Base-by-base conservation (phyloP, 2,113 vertebrate species). In the Suncus etruscus region DNA sequence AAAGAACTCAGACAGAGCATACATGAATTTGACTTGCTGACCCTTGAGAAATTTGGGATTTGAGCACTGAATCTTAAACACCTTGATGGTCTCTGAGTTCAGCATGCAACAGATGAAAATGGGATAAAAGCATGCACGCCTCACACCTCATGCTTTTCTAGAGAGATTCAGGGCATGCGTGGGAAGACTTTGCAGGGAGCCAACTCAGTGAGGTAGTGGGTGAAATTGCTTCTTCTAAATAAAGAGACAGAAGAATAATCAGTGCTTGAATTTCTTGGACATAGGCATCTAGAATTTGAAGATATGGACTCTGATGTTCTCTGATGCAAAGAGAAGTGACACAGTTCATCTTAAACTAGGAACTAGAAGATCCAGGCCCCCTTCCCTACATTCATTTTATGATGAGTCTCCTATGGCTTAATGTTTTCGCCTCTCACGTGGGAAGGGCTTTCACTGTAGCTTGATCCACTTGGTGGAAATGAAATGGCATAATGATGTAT, bases 21-120 rank as follows among this genome's bases (percentile, higher is more conserved):
- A 97, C 96, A 97, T 97, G 97, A 96, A 95, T 96, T 96, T 96
- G 94, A 96, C 94, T 97, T 96, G 87, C 91, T 97, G 96, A 95
- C 96, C 93, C 92, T 92, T 96, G 92, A 96, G 96, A 95, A 89
- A 95, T 94, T 95, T 95, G 77, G 94, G 96, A 96, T 97, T 97
- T 97, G 93, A 94, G 86, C 87, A 95, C 91, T 95, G 96, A 96
- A 97, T 97, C 94, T 97, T 86, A 96, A 98, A 91, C 45, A 89
- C 86, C 89, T 96, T 94, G 93, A 96, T 96, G 97, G 95, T n/a
- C 63, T 3, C 25, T 91, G 91, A 95, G 87, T 96, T 95, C 78
- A 90, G 92, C 96, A 78, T 94, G 94, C 97, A 96, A 69, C 78
- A 91, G 95, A 78, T 85, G 86, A 87, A 92, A 86, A 72, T 94